Base-by-base conservation (phyloP, 2,113 vertebrate species). In the Australoheros scitulus region DNA sequence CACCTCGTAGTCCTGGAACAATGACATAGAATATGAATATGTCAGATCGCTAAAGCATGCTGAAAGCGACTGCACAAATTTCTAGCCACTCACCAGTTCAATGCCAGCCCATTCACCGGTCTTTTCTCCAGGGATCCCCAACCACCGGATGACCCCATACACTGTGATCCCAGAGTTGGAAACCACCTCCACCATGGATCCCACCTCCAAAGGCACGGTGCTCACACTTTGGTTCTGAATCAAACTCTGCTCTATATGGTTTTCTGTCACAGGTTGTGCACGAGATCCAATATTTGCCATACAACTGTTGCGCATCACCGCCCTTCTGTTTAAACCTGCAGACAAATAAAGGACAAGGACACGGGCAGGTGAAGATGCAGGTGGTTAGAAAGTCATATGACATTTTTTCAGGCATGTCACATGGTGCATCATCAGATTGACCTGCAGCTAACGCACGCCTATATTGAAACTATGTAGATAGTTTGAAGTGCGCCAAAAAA, bases 141-240 rank as follows among this genome's bases (percentile, higher is more conserved):
- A 87, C 96, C 96, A 96, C 43, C 76, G 93, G 61, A 96, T 80
- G 36, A 96, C 95, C 17, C 96, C 96, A 1, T 95, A 95, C 55
- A 95, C 90, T 4, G 81, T 91, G 84, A 93, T n/a, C 61, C 92
- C 92, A 0, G 80, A 78, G 76, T 85, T 90, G 50, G 94, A 93
- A 76, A 82, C 41, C 47, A 95, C 91, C 87, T 96, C 95, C 86
- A 94, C 95, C 90, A 95, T 70, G 20, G 95, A 96, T 5, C 95
- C 96, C 83, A 94, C 87, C 86, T 96, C 95, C 72, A 96, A 57
- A 38, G 74, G 76, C 6, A 7, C 47, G 10, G 60, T 22, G 38
- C 14, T 81, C 5, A 5, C 56, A 22, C 9, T 22, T 7, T 60
- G 89, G 29, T 58, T 83, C 24, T 61, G 75, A 26, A 11, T 10